A percentile compares a stretch with the other conserved stretches of the same genome.
Conservation (phyloP, 2,113 vertebrate species). For the Alectura lathami region DNA sequence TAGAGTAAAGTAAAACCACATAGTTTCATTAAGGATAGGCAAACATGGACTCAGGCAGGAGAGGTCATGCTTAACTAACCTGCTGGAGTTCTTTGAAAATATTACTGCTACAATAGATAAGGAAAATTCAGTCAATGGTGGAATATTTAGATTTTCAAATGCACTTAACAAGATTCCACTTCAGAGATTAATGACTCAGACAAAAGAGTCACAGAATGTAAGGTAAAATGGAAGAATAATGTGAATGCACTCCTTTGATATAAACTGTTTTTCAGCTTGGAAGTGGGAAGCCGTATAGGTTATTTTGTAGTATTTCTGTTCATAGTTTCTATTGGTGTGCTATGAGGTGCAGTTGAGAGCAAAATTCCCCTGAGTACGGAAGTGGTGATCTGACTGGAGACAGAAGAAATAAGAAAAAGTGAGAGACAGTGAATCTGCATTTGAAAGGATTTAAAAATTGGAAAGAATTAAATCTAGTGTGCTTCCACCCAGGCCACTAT, state of each 20-base stretch:
- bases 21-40: background rate
- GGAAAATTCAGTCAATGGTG: background rate
- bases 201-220: background rate
- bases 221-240: background rate
- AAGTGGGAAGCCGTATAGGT: background rate
- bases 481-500: background rate
- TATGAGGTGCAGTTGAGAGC: background rate
- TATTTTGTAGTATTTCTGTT: background rate
- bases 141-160: slow-evolving; percentile 38
- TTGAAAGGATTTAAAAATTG: background rate
- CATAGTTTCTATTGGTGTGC: background rate
- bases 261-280: background rate
- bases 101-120: background rate
- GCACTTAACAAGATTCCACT: background rate
- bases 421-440: background rate
- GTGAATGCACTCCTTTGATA: background rate
- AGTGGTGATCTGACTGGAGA: background rate
- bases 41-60: background rate
- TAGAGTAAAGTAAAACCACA: background rate
- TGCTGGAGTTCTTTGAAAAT: slow-evolving; percentile 9
- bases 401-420: background rate
- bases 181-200: background rate
- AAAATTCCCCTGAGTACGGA: background rate
- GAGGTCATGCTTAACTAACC: slow-evolving; percentile 31
- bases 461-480: background rate